phyloP scores from a whole-genome alignment of 2,113 vertebrate genomes.

The Anser brachyrhynchus region DNA sequence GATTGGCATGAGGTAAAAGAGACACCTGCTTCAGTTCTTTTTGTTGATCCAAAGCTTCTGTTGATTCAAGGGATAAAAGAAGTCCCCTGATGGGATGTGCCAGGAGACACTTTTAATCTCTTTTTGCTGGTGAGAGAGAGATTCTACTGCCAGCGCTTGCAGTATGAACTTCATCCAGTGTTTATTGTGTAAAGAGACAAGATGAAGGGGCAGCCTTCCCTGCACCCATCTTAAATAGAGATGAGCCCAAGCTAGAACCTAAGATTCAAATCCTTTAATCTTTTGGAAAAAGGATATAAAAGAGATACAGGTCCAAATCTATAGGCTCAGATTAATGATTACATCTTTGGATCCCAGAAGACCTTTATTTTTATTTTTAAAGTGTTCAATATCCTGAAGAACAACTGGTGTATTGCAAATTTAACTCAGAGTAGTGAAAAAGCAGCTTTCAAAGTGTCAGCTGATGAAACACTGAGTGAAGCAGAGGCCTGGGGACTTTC shows the following conservation, averaged over 20 bases:
- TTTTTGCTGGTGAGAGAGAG: neutral
- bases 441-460: neutral
- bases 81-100: constrained; percentile 15
- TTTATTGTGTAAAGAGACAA: constrained; percentile 17
- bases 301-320: neutral
- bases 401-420: neutral
- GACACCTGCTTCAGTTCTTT: constrained; percentile 27
- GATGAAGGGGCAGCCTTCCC: neutral
- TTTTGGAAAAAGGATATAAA: neutral
- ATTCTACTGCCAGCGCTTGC: neutral
- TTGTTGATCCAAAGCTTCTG: constrained; percentile 52
- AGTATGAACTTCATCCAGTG: constrained; percentile 19
- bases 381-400: neutral
- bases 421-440: neutral
- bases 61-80: constrained; percentile 49
- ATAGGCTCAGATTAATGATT: neutral
- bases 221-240: neutral
- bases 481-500: neutral
- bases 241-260: neutral
- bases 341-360: neutral
- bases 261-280: neutral
- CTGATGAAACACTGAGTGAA: neutral
- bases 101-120: constrained; percentile 55
- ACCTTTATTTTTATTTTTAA: neutral
- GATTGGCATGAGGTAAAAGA: constrained; percentile 17